phyloP scores from a whole-genome alignment of 2,888 invertebrate species.

The Chrysolina americana region DNA sequence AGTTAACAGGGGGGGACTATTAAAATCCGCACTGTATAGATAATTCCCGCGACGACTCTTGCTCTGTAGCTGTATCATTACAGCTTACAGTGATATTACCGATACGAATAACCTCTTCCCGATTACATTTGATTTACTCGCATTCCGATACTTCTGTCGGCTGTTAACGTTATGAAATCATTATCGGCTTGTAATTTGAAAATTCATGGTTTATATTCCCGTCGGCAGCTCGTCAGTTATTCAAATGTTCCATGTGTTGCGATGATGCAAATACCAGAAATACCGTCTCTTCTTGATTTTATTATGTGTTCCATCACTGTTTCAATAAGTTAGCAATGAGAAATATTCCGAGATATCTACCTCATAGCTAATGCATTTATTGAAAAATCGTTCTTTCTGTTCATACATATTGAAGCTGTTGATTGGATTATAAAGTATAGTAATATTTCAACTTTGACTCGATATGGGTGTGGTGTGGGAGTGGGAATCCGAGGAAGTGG shows the following conservation, averaged over 20 bases:
- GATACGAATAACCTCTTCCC: background rate
- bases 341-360: background rate
- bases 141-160: background rate
- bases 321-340: slow-evolving; percentile 18
- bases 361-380: too few relatives aligned
- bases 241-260: slow-evolving; percentile 9
- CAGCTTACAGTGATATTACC: too few relatives aligned
- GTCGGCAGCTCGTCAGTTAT: slow-evolving; percentile 1
- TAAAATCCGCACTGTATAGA: too few relatives aligned
- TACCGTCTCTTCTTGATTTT: slow-evolving; percentile 2
- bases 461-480: too few relatives aligned
- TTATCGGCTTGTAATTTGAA: slow-evolving; percentile 2
- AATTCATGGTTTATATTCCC: slow-evolving; percentile 2
- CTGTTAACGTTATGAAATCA: slow-evolving; percentile 2
- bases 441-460: too few relatives aligned
- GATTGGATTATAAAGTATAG: too few relatives aligned
- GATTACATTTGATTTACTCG: background rate
- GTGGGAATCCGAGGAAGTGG: too few relatives aligned
- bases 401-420: too few relatives aligned
- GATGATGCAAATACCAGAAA: slow-evolving; percentile 6
- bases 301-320: background rate
- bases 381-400: too few relatives aligned
- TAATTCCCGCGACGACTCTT: too few relatives aligned
- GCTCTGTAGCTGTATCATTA: too few relatives aligned
- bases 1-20: too few relatives aligned